Evolutionary conservation across 2,113 vertebrate genomes (phyloP).

Genomic region (Xenotilapia flavipinnis): DNA sequence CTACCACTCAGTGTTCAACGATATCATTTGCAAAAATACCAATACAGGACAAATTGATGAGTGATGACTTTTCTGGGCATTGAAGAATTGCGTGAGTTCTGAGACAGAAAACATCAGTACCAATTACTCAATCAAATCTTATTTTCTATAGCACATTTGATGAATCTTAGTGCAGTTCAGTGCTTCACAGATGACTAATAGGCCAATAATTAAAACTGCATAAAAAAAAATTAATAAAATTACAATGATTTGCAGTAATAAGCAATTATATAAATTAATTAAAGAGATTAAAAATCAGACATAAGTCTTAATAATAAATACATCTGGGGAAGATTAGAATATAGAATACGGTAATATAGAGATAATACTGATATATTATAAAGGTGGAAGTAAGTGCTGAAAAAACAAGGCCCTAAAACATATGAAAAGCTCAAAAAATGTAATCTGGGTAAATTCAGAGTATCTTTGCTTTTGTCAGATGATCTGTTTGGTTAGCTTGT

Average conservation of each 20-base stretch:
- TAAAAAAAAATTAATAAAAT: background rate
- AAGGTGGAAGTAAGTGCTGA: background rate
- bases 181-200: background rate
- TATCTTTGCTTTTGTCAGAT: background rate
- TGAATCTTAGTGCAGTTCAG: background rate
- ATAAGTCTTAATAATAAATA: background rate
- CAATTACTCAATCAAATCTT: background rate
- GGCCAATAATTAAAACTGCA: background rate
- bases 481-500: background rate
- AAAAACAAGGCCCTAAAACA: background rate
- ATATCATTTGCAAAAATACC: background rate
- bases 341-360: accelerated
- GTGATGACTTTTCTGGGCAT: background rate
- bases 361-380: background rate
- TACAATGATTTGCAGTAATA: background rate
- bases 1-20: accelerated
- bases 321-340: background rate
- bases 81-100: background rate
- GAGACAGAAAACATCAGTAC: background rate
- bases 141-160: background rate
- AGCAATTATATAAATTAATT: background rate
- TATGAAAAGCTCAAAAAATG: background rate
- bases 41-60: background rate
- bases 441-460: background rate
- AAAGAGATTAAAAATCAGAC: background rate